Evolutionary conservation across 2,888 invertebrate genomes (phyloP).

Genomic region (Drosophila algonquin): DNA sequence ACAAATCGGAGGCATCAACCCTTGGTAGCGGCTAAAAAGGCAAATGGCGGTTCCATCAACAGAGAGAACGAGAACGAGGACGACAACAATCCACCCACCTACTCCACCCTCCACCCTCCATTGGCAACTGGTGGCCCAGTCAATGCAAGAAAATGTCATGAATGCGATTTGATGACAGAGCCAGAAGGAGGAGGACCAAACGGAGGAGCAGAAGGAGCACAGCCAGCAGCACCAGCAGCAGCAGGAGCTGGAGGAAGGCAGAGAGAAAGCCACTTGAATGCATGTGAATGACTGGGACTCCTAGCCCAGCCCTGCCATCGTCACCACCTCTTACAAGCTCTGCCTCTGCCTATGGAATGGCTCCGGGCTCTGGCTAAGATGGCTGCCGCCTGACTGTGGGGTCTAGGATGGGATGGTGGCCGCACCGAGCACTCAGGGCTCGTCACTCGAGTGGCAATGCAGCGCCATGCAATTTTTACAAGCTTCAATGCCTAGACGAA

Average conservation of each 20-base stretch:
- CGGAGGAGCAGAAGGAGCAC: not conserved
- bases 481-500: constrained; percentile 74
- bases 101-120: not conserved
- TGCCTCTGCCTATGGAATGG: constrained; percentile 53
- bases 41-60: constrained; percentile 53
- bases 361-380: constrained; percentile 66
- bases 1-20: constrained; percentile 43
- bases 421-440: constrained; percentile 46
- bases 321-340: not conserved
- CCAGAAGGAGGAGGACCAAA: not conserved
- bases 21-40: constrained; percentile 48
- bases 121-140: constrained; percentile 60
- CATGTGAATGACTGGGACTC: constrained; percentile 71
- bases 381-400: constrained; percentile 51
- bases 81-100: constrained; percentile 20
- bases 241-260: not conserved
- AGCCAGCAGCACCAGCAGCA: not conserved
- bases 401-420: not conserved
- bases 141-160: constrained; percentile 78
- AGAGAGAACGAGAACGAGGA: constrained; percentile 40
- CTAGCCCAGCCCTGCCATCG: not conserved
- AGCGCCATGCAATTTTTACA: constrained; percentile 79
- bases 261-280: constrained; percentile 62
- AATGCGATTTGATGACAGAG: constrained; percentile 68
- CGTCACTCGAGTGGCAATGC: constrained; percentile 72